Evolutionary conservation across 2,113 vertebrate species (phyloP).

Genomic region (Dryoscopus gambensis): DNA sequence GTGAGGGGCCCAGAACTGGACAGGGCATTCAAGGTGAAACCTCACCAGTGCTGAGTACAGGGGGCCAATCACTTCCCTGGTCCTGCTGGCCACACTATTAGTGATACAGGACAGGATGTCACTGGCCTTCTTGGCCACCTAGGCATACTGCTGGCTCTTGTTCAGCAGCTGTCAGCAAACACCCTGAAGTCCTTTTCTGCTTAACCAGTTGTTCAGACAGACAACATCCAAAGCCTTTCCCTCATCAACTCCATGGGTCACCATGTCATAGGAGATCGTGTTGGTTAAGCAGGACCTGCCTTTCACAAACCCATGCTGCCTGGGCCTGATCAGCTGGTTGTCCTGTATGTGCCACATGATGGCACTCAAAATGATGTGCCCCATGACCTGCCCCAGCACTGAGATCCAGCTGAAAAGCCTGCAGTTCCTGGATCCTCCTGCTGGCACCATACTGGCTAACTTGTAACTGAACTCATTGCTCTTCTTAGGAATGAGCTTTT

Average conservation of each 20-base stretch:
- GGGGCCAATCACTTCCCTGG: neutral
- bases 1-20: fast-evolving
- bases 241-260: neutral
- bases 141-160: neutral
- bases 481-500: neutral
- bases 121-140: neutral
- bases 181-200: neutral
- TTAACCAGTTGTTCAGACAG: neutral
- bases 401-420: neutral
- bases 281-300: neutral
- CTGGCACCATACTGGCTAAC: neutral
- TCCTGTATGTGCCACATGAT: neutral
- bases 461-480: neutral
- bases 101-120: neutral
- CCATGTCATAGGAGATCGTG: neutral
- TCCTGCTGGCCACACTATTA: neutral
- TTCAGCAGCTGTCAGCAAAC: neutral
- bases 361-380: neutral
- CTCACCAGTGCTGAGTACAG: neutral
- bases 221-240: neutral
- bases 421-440: neutral
- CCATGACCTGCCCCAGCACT: neutral
- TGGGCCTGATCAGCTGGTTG: neutral
- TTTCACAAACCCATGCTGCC: neutral
- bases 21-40: fast-evolving